Percentiles rank a stretch among this genome's conserved stretches.
These are phyloP conservation scores for Perithous albicinctus DNA, from an alignment of 2,888 invertebrate genomes.

Conservation along the genomic window DNA sequence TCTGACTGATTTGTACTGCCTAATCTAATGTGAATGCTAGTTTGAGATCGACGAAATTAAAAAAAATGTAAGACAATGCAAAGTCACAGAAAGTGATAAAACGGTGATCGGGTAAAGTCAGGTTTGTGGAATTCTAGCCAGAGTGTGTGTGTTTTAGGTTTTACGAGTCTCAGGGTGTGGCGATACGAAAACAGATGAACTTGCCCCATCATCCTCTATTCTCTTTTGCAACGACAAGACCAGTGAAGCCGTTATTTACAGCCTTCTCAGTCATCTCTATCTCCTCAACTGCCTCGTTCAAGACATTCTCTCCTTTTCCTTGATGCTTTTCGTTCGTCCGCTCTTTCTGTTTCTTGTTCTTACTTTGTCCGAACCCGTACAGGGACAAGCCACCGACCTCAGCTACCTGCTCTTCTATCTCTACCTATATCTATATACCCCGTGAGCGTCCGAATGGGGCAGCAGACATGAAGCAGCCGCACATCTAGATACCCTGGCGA, in stretches of 20 bases:
- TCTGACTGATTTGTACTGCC: no score
- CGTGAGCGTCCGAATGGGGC: constrained; percentile 49
- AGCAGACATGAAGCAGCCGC: constrained; percentile 76
- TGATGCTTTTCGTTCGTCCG: constrained; percentile 24
- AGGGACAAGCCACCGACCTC: constrained; percentile 46
- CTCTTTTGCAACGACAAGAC: constrained; percentile 53
- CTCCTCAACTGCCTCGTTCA: constrained; percentile 58
- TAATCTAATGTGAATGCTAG: no score
- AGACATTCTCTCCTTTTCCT: constrained; percentile 29
- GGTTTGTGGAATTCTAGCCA: not conserved
- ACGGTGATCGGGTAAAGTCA: not conserved
- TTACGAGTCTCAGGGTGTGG: not conserved
- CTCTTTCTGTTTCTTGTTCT: constrained; percentile 15
- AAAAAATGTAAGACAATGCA: not conserved
- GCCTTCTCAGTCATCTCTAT: constrained; percentile 63
- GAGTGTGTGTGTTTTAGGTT: not conserved
- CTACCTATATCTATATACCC: constrained; percentile 8
- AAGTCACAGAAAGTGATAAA: not conserved
- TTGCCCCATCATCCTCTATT: constrained; percentile 51
- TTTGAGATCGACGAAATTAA: not conserved
- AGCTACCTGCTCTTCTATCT: constrained; percentile 39
- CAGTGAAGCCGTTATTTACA: constrained; percentile 78
- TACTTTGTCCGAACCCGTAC: constrained; percentile 30
- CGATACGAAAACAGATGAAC: constrained; percentile 33
- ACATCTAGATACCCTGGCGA: constrained; percentile 77